Evolutionary conservation across 2,113 vertebrate genomes (phyloP), one percentile per base, ranked within the genome.

Genomic region (Epinephelus moara): DNA sequence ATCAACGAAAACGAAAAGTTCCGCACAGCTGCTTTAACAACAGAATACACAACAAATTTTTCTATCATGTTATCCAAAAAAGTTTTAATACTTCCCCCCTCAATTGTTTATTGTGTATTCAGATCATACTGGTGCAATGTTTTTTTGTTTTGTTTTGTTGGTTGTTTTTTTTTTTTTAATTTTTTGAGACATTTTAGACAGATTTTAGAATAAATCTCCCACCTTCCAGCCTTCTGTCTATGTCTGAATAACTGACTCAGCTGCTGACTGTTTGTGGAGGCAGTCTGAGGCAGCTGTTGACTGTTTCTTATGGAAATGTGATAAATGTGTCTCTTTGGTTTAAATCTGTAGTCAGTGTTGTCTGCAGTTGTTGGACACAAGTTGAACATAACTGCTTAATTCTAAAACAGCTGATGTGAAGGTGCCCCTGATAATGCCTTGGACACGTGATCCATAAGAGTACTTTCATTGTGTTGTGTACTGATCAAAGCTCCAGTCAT

Each of bases 281-380:
- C 12, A 19, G 37, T n/a, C n/a, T 56, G 63, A 70, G 52, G 70
- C 84, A 82, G 75, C 64, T 84, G 67, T 56, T 73, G 56, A 33
- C 50, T 56, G 49, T 30, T 66, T 78, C 37, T 75, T 61, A 70
- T 81, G 73, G 30, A 49, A 78, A 78, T 74, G 13, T 42, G 33
- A 42, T 49, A 23, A 55, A 76, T 67, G 56, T 47, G 4, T 62
- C 9, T 50, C 12, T 72, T 47, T 49, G 11, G 37, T 63, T 53
- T 40, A 37, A 63, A 27, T 30, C n/a, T 37, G 3, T 55, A 19
- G 37, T 45, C 21, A 10, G 6, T 53, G 21, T 50, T 68, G 68
- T 76, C 19, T 50, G 13, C 56, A 56, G 23, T 75, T 23, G 27
- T 7, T 47, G 27, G n/a, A 68, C 19, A 49, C 19, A 15, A 18